Evolutionary conservation across 2,113 vertebrate genomes (phyloP), one percentile per base, ranked within the genome.

Genomic region (Microtus richardsoni): DNA sequence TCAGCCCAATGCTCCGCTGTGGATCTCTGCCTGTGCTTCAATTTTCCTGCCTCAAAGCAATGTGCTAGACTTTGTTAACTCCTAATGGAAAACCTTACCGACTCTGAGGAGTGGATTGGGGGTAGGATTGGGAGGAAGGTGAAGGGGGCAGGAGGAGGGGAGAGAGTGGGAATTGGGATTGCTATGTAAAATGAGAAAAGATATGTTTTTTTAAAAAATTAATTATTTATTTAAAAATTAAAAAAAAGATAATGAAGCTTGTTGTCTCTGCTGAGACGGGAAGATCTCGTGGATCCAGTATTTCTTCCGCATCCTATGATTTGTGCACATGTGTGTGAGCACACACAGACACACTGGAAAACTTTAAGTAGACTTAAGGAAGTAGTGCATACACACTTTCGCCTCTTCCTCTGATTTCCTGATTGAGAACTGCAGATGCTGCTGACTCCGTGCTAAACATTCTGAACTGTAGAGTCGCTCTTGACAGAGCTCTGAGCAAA

Each of bases 331-430:
- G 1, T 28, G 79, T 60, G 24, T 60, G 80, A 17, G 14, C n/a
- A 60, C 54, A 41, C 54, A 41, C 54, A 82, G 22, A 26, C 33
- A 80, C 21, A 82, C 36, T 28, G 54, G 22, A 4, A 82, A 58
- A 28, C 24, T 7, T 7, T 39, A 82, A 82, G 93, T 84, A 73
- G 14, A 66, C 47, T 28, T 14, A 94, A 85, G 54, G 58, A 93
- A 92, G 39, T 22, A 77, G 49, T 19, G 17, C 54, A 58, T 13
- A 7, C 33, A 28, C 28, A 21, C 49, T 92, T 94, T 88, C 16
- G 26, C 95, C 28, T 88, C 60, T 93, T 78, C 68, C 39, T 44
- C 41, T 89, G 92, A 91, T 78, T 86, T 64, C 41, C 14, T 62
- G 28, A 64, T 60, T 85, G 71, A 83, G 78, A 71, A 70, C n/a